Conservation (phyloP, 2,888 invertebrate species). For the Noctua comes region DNA sequence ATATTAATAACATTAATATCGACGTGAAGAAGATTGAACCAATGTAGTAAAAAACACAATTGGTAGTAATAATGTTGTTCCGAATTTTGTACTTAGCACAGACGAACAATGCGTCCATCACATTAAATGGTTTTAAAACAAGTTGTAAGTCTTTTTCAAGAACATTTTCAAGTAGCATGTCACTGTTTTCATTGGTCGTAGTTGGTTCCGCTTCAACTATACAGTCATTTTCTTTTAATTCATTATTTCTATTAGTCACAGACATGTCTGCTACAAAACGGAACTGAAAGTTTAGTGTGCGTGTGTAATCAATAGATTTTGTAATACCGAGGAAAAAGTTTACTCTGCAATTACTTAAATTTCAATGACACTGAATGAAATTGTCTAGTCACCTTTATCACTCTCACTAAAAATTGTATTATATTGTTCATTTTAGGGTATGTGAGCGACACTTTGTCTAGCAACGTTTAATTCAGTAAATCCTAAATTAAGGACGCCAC, state of each 20-base stretch:
- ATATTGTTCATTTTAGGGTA: too few relatives aligned
- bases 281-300: not conserved
- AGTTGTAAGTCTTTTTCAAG: slow-evolving; percentile 6
- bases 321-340: not conserved
- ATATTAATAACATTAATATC: not conserved
- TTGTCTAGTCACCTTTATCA: too few relatives aligned
- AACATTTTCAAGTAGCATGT: not conserved
- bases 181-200: not conserved
- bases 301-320: not conserved
- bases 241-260: not conserved
- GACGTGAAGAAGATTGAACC: not conserved
- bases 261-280: not conserved
- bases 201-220: not conserved
- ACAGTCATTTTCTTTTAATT: not conserved
- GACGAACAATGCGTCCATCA: not conserved
- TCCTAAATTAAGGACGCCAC: too few relatives aligned
- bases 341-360: too few relatives aligned
- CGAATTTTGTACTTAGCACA: slow-evolving; percentile 14
- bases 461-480: too few relatives aligned
- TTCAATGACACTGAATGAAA: too few relatives aligned
- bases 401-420: too few relatives aligned
- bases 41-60: slow-evolving; percentile 26
- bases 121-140: slow-evolving; percentile 3
- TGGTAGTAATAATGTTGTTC: not conserved
- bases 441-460: too few relatives aligned